Evolutionary conservation across 2,888 invertebrate genomes (phyloP), one percentile per base, ranked within the genome.

Genomic region (Drosophila prolongata): DNA sequence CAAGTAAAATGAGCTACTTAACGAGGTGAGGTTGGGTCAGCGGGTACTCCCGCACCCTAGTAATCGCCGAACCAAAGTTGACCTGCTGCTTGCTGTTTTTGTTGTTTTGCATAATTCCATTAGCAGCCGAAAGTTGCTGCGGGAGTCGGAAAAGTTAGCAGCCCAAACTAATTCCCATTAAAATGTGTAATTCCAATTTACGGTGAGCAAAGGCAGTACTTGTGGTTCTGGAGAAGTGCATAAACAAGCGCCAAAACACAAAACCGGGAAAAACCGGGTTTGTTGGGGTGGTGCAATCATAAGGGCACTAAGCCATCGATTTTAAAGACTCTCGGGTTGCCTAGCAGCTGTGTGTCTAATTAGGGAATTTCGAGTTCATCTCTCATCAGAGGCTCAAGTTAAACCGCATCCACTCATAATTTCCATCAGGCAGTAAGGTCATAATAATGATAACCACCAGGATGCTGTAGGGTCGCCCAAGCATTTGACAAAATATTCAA

Each of bases 161-260:
- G 55, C 67, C 66, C 80, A 65, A 80, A 83, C 78, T 80, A 83
- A 87, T 87, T 84, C 72, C 68, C 81, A 87, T 82, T 87, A 85
- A 82, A 82, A 73, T 81, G 76, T 79, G 79, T 82, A 85, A 81
- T 81, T 75, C 70, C 87, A 67, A 77, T 84, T 78, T 53, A 44
- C 55, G 62, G 64, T 38, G 47, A 24, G 40, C 44, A 34, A 13
- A 6, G 11, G 57, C 58, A 56, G 40, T 34, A 30, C 40, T 58
- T 59, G 37, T 19, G 49, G 49, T 55, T 42, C 19, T 46, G 34
- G 40, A 30, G 19, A 53, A 52, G 59, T 57, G 59, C 59, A 59
- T 56, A 57, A 43, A 59, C 30, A 40, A 55, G 14, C 10, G 16
- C 19, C 10, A 2, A 24, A 24, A 27, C 13, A 34, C 42, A 34